These are phyloP conservation scores for Chelonus formosanus DNA, from an alignment of 2,888 invertebrate species.

Conservation along the genomic window DNA sequence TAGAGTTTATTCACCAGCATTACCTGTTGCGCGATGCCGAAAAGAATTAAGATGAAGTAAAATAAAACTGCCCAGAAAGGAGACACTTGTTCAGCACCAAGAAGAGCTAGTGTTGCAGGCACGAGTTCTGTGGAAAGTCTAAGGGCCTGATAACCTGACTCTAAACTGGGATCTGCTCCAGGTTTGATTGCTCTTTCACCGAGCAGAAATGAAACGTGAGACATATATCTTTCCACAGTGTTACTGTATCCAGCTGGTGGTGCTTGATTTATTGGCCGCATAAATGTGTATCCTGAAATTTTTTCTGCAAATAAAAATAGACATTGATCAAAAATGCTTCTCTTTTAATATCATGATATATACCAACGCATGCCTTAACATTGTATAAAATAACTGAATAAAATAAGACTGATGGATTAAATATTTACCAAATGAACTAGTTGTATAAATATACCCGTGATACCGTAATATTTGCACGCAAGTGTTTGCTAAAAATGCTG, in stretches of 20 bases:
- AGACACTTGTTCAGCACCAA: constrained; percentile 79
- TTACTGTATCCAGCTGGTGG: constrained; percentile 71
- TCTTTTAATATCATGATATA: not conserved
- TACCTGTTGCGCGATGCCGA: constrained; percentile 86
- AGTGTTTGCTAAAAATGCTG: constrained; percentile 83
- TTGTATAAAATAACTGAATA: not conserved
- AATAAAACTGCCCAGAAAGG: constrained; percentile 90
- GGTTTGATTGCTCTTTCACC: constrained; percentile 74
- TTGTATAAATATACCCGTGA: constrained; percentile 78
- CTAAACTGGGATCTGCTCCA: constrained; percentile 68
- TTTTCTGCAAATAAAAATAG: constrained; percentile 70
- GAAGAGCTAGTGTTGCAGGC: constrained; percentile 82
- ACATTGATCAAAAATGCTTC: not conserved
- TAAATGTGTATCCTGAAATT: constrained; percentile 75
- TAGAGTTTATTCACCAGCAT: constrained; percentile 7
- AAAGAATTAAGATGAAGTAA: constrained; percentile 84
- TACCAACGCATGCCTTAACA: not conserved
- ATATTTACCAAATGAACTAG: constrained; percentile 85
- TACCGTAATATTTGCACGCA: constrained; percentile 81
- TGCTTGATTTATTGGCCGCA: constrained; percentile 73
- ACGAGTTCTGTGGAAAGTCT: constrained; percentile 90
- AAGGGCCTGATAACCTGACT: constrained; percentile 85
- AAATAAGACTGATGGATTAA: constrained; percentile 26
- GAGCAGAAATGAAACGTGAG: constrained; percentile 76
- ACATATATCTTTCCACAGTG: constrained; percentile 74